phyloP scores from a whole-genome alignment of 2,113 vertebrate species.

The Muntiacus reevesi region DNA sequence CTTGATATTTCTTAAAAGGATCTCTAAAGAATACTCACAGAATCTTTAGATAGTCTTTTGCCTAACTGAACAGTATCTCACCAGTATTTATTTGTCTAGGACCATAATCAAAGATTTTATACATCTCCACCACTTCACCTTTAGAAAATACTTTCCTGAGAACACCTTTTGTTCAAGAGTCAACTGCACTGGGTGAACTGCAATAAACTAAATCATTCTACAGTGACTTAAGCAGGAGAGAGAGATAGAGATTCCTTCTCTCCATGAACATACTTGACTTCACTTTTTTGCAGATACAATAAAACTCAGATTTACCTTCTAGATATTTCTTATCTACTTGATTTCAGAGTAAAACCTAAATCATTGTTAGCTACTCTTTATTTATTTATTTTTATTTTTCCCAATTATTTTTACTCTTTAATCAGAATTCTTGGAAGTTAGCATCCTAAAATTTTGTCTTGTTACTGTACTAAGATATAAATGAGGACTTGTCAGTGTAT shows the following conservation, averaged over 20 bases:
- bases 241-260: background rate
- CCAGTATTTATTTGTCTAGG: background rate
- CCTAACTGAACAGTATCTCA: background rate
- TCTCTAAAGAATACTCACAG: background rate
- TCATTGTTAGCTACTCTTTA: background rate
- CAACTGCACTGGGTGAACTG: background rate
- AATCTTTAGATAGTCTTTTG: background rate
- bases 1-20: background rate
- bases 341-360: background rate
- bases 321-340: background rate
- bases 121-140: background rate
- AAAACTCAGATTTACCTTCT: background rate
- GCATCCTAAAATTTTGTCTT: background rate
- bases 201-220: background rate
- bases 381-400: no score
- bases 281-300: background rate
- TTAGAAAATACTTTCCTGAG: background rate
- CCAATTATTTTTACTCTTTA: background rate
- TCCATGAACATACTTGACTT: background rate
- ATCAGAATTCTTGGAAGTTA: background rate
- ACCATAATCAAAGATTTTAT: background rate
- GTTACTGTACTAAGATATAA: background rate
- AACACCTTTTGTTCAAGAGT: background rate
- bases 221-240: background rate
- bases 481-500: background rate